Evolutionary conservation across 92 coral and sea anemone species (phyloP), one percentile per base, ranked within the genome.

Genomic region (Parazoanthus swiftii): DNA sequence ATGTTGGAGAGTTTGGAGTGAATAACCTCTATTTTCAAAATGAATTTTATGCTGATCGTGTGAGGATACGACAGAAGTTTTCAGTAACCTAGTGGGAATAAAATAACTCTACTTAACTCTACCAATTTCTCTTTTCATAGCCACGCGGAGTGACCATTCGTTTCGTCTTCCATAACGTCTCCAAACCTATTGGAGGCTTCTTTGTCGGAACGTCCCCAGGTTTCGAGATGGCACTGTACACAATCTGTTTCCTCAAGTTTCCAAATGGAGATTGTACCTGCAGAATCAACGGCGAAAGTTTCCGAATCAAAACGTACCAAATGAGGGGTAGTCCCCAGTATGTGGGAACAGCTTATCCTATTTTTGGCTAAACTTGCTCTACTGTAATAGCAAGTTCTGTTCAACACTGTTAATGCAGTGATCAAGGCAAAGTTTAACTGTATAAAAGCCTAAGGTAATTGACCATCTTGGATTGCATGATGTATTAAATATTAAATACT

Each of bases 141-240:
- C 90, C 90, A 21, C 51, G n/a, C 2, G 74, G 80, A 0, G 54
- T 88, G 65, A 88, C 90, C 29, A 9, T 81, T 4, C 90, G 88
- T 68, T 81, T 81, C 42, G 14, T 80, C 77, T 68, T 88, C 38
- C 33, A 72, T n/a, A 82, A 56, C 50, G 90, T 88, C 23, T 58
- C 63, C 16, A 88, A 88, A 15, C 90, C 90, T 8, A 81, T 81
- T n/a, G 90, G 90, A 16, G 90, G 90, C 10, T 88, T 88, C 59
- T 88, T 88, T 23, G 56, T 88, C 0, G 90, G 90, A 3, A 88
- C 90, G 0, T 65, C 80, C 36, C 90, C 90, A 20, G 87, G 29
- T 38, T 88, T 88, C 73, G 90, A 88, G 37, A 81, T 88, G 80
- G 90, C 90, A 15, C 90, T 88, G 23, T 88, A 88, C 81, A 88